Conservation (phyloP, 2,113 vertebrate genomes). For the Pachycephala philippinensis region DNA sequence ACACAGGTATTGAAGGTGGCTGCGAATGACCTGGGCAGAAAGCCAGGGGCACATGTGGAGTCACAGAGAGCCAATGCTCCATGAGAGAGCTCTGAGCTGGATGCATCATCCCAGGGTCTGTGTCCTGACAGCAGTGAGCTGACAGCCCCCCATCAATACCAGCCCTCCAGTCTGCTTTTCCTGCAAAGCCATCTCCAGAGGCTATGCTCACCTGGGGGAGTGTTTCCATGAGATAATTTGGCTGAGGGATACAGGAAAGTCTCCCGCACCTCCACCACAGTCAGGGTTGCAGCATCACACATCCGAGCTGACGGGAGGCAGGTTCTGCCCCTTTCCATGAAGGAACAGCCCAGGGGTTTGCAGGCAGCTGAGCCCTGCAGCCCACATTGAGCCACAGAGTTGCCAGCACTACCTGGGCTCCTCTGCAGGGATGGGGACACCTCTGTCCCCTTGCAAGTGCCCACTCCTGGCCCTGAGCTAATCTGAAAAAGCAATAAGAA, state of each 20-base stretch:
- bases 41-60: neutral
- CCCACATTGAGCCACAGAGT: neutral
- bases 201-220: fast-evolving
- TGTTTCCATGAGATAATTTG: neutral
- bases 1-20: neutral
- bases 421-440: neutral
- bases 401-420: neutral
- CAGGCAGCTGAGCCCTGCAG: neutral
- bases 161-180: neutral
- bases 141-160: fast-evolving
- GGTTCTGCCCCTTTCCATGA: fast-evolving
- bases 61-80: neutral
- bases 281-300: neutral
- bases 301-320: fast-evolving
- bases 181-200: neutral
- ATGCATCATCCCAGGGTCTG: fast-evolving
- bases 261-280: fast-evolving
- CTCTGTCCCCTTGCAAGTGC: neutral
- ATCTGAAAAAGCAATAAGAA: neutral
- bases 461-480: neutral
- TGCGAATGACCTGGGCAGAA: neutral
- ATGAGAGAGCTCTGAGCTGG: neutral
- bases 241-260: fast-evolving
- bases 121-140: fast-evolving
- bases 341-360: neutral